Evolutionary conservation across 1,140 invertebrate genomes (phyloP), one percentile per base, ranked within the genome.

Genomic region (Homalodisca vitripennis): DNA sequence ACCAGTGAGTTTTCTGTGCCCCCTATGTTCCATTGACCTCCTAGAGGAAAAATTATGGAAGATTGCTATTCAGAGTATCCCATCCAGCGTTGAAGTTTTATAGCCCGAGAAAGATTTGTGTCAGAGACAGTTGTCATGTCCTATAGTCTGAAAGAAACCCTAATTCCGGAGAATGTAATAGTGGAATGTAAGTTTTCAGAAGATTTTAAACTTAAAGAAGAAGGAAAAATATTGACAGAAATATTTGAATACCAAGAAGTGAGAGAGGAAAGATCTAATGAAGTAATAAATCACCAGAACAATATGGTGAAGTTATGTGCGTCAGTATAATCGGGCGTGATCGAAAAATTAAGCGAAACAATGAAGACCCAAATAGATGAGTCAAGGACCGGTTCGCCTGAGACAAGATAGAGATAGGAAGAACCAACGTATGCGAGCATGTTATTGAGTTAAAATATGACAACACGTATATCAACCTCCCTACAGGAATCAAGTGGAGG

Each of bases 401-500:
- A 26, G 24, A 60, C 55, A 26, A 24, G 24, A 24, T 14, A 13
- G 22, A 60, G 24, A 60, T 60, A 22, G 55, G 55, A 12, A 26
- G 55, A 27, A 60, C 55, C 14, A 60, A 60, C 26, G 55, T 60
- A 30, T 53, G 48, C 20, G 12, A 12, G 22, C 48, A 12, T 17
- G 48, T 3, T 12, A 17, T 53, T 12, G 48, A 12, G 12, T 20
- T 53, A 22, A 22, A 17, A 3, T 6, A 53, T 22, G 20, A 22
- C 3, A 12, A 53, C 48, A 6, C 20, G 22, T 53, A 53, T 20
- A 53, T 22, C 48, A 53, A 53, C 48, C 48, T 17, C 46, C 34
- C 24, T 70, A 72, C 22, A 26, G 53, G 29, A 22, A 72, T 14
- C 68, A 76, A 53, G 68, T 74, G 0, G n/a, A 72, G 2, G 68